These are phyloP conservation scores for Pseudachorutes palmiensis DNA, from an alignment of 1,140 invertebrate genomes.

Conservation along the genomic window DNA sequence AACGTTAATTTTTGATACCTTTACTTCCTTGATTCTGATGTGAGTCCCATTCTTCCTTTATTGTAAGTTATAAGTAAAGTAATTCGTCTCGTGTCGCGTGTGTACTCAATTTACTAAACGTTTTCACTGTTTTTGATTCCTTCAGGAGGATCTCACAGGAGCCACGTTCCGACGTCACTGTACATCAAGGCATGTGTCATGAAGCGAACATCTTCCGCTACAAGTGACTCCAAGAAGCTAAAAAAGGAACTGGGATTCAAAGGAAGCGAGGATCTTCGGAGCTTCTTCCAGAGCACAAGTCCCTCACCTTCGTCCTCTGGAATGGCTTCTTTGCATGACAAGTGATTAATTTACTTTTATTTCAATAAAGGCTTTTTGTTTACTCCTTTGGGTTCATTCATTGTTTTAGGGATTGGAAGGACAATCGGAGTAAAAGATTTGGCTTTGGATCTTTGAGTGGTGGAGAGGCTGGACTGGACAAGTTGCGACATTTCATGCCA, in stretches of 20 bases:
- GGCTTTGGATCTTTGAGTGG: background rate
- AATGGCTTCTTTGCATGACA: background rate
- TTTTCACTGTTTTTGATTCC: too few relatives aligned
- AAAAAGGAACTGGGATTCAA: constrained; percentile 27
- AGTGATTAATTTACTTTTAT: constrained; percentile 4
- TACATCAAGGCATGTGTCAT: constrained; percentile 23
- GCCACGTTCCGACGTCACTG: constrained; percentile 21
- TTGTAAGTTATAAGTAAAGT: too few relatives aligned
- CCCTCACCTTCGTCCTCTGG: background rate
- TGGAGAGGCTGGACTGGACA: background rate
- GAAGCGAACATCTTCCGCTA: constrained; percentile 14
- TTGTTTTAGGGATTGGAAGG: background rate
- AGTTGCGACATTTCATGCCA: background rate
- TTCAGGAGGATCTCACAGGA: constrained; percentile 23
- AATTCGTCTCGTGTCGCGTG: too few relatives aligned
- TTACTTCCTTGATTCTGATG: too few relatives aligned
- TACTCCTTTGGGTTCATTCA: background rate
- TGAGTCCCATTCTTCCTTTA: too few relatives aligned
- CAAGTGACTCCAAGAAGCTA: constrained; percentile 24
- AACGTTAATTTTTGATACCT: too few relatives aligned
- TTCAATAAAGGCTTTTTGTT: background rate
- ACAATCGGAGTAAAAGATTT: background rate
- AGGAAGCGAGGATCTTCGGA: constrained; percentile 13
- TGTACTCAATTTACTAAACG: too few relatives aligned
- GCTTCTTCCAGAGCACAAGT: constrained; percentile 16